These are phyloP conservation scores for Pterocles gutturalis DNA, from an alignment of 2,113 vertebrate genomes.

Conservation along the genomic window DNA sequence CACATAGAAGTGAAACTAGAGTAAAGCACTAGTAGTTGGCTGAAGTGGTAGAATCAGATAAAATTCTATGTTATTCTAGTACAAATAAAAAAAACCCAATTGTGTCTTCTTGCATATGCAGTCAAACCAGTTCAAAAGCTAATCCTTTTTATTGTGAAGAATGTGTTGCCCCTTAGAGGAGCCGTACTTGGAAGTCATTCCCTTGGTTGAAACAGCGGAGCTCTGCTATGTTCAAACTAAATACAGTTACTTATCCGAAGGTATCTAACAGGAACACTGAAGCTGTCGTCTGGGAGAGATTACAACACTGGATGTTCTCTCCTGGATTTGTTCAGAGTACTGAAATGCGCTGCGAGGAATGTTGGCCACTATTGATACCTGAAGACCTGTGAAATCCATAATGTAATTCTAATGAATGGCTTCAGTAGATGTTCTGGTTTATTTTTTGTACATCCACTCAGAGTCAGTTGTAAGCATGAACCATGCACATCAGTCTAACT, in stretches of 20 bases:
- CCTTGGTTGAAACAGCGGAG: background rate
- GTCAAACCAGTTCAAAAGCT: background rate
- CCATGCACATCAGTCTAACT: background rate
- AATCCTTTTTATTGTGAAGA: background rate
- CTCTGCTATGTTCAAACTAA: background rate
- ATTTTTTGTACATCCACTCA: background rate
- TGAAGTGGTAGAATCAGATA: background rate
- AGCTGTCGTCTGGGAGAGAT: background rate
- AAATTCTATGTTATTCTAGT: background rate
- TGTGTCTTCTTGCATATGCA: background rate
- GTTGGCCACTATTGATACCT: background rate
- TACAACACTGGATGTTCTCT: background rate
- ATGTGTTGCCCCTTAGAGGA: background rate
- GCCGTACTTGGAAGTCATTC: background rate
- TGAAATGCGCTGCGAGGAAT: background rate
- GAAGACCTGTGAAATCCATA: background rate
- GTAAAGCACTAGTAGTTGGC: background rate
- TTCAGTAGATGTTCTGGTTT: background rate
- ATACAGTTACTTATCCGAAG: background rate
- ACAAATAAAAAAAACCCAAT: background rate
- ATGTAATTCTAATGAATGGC: background rate
- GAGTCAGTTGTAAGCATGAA: background rate
- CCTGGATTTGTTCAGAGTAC: background rate
- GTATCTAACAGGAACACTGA: background rate
- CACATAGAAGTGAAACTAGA: background rate